phyloP scores from a whole-genome alignment of 2,113 vertebrate species.

The Eurypyga helias region DNA sequence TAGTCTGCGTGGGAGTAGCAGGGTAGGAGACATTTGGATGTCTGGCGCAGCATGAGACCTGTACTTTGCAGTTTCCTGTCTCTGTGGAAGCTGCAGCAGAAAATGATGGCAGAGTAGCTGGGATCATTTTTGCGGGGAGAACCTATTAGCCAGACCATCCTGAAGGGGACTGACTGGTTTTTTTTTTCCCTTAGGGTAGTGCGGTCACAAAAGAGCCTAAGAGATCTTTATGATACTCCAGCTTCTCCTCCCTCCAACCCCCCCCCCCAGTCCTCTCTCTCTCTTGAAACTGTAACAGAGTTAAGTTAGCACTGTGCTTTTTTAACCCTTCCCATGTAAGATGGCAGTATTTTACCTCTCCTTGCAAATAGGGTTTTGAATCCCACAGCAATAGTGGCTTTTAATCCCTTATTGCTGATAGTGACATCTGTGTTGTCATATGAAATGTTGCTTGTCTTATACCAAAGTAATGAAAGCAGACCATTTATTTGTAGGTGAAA shows the following conservation, averaged over 20 bases:
- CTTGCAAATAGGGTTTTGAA: neutral
- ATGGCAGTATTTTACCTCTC: neutral
- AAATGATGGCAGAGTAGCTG: neutral
- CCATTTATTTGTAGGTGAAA: neutral
- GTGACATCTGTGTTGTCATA: neutral
- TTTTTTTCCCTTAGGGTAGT: neutral
- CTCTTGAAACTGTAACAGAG: neutral
- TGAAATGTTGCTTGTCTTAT: neutral
- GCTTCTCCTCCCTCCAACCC: neutral
- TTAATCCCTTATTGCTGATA: neutral
- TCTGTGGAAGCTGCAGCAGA: neutral
- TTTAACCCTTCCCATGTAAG: neutral
- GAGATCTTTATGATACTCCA: neutral
- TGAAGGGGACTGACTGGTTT: neutral
- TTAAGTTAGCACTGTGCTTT: neutral
- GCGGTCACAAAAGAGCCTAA: neutral
- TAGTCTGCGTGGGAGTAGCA: neutral
- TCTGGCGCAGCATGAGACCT: conserved; percentile 25
- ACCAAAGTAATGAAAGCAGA: no score
- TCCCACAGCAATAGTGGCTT: neutral
- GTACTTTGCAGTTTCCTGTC: conserved; percentile 45
- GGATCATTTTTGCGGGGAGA: neutral
- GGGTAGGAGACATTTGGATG: conserved; percentile 24
- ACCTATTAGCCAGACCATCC: neutral
- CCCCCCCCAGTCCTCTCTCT: neutral